Evolutionary conservation across 2,113 vertebrate genomes (phyloP), one percentile per base, ranked within the genome.

Genomic region (Hystrix brachyura): DNA sequence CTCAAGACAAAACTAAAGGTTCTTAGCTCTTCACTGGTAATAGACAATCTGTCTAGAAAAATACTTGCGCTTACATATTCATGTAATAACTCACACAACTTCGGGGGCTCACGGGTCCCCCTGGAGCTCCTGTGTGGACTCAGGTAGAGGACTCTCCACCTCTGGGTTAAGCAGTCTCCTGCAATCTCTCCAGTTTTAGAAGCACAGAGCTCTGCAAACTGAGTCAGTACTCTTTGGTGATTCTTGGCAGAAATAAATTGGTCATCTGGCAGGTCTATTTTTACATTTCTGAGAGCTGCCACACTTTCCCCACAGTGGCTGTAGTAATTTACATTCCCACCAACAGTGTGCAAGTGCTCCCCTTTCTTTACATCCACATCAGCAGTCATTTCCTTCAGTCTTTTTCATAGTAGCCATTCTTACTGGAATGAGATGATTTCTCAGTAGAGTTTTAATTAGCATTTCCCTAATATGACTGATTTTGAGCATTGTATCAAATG

Each of bases 141-240:
- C 4, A 2, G 1, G 2, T 25, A 55, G 25, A 51, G n/a, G n/a
- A n/a, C 10, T 10, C n/a, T 64, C n/a, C 7, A 82, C 2, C 3
- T 76, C 14, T 69, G 32, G 15, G 0, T 25, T 46, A 57, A 48
- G 23, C 12, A 17, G 11, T 78, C 12, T 53, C 19, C 78, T n/a
- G 57, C 15, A 72, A 55, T 51, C 19, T 67, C 82, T 57, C 18
- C n/a, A 83, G 18, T n/a, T 67, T 12, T 51, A 67, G 43, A 11
- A n/a, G 83, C 3, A 43, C 21, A 48, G 67, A 48, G 6, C 4
- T 71, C 46, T 76, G 1, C 48, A 94, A 34, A 72, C 12, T 21
- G 59, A 83, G 21, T 53, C 69, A n/a, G 7, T 64, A 32, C 3
- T 9, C 19, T 18, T 65, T 69, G 23, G 8, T 11, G 38, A 80